phyloP scores from a whole-genome alignment of 2,797 vertebrate species.

The Triplophysa bombifrons region DNA sequence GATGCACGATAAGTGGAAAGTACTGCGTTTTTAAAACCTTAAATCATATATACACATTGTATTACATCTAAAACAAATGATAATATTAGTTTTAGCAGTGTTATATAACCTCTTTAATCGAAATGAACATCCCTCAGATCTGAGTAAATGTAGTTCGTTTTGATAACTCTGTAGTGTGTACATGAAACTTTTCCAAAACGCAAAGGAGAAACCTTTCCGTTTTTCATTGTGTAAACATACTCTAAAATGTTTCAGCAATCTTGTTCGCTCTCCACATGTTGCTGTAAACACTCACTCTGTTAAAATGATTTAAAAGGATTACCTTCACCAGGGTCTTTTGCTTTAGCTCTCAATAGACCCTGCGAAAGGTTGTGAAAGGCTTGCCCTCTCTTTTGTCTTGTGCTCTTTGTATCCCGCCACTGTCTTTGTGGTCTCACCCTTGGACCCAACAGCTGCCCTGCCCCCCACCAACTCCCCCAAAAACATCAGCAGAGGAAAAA shows the following conservation, averaged over 20 bases:
- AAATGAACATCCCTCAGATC: no score
- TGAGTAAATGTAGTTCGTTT: no score
- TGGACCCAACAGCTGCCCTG: conserved; percentile 46
- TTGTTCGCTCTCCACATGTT: neutral
- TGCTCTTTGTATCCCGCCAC: conserved; percentile 36
- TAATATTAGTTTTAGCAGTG: no score
- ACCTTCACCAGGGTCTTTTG: conserved; percentile 34
- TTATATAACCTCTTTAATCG: no score
- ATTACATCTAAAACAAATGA: no score
- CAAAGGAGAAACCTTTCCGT: no score
- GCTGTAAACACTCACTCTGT: conserved; percentile 32
- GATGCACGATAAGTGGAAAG: no score
- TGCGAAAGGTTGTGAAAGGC: conserved; percentile 42
- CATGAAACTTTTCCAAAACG: no score
- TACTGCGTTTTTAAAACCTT: no score
- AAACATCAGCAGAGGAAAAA: conserved; percentile 23
- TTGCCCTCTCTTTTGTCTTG: conserved; percentile 43
- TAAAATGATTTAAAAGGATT: conserved; percentile 47
- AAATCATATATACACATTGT: no score
- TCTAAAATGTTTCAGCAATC: neutral
- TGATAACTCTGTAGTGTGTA: no score
- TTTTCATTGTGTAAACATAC: no score
- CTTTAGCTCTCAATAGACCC: conserved; percentile 33
- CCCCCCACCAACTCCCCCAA: conserved; percentile 25
- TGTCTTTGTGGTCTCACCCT: conserved; percentile 50